Evolutionary conservation across 2,113 vertebrate species (phyloP), one percentile per base, ranked within the genome.

Genomic region (Podarcis raffonei): DNA sequence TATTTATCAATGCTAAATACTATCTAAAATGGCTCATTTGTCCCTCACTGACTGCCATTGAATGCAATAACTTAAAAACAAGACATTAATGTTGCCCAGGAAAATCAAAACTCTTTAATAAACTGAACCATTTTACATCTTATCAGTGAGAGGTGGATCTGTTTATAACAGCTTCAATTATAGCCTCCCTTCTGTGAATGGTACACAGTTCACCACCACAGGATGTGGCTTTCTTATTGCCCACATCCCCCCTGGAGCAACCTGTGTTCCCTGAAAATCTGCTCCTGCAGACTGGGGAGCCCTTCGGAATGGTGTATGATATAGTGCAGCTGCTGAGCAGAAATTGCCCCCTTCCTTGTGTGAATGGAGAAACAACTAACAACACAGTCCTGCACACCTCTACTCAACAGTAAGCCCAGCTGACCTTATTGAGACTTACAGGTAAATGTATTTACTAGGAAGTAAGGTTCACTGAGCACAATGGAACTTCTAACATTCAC

Each of bases 11-110:
- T 15, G 81, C 18, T 48, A 79, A 53, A 71, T 0, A 2, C 4
- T 35, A 15, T 92, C 91, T 91, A 83, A 92, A 95, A 92, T 77
- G 89, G 90, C 68, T 87, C 78, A 93, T 83, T 35, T 83, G 11
- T 69, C 84, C 72, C 25, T 39, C 5, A 32, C 5, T 42, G 32
- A 0, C 27, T 39, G 48, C 22, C 87, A 59, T 72, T 68, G 48
- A 84, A 59, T 79, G 30, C n/a, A 89, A 72, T 53, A 87, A 5
- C 87, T 85, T 78, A 42, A 81, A 68, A 90, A 85, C 53, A 87
- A 86, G 91, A 66, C 20, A 57, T 87, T 75, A 81, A 83, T 37
- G 42, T 32, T 1, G 0, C 25, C n/a, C 62, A 1, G 23, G 42
- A 16, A 53, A 78, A 78, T 23, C 8, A 39, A 25, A 53, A 53